Evolutionary conservation across 2,888 invertebrate species (phyloP), one percentile per base, ranked within the genome.

Genomic region (Acrobasis suavella): DNA sequence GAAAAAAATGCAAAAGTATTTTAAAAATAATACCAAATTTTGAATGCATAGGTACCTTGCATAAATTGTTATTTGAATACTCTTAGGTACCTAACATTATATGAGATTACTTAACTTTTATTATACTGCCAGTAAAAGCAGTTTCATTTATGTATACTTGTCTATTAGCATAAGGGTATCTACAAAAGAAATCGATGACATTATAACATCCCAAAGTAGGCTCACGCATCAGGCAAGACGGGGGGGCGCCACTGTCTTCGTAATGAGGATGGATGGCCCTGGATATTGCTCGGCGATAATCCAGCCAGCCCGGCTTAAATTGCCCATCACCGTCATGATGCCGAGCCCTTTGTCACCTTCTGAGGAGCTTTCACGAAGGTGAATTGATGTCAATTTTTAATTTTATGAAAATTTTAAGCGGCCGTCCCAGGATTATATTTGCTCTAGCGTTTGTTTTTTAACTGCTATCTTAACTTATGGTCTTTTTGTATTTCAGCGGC

Each of bases 211-310:
- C 16, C 69, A 63, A 68, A 64, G 55, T 69, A 74, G 64, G 63
- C 67, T 70, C 71, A 69, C 71, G 42, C 22, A 32, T 22, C 14
- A 62, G 65, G 65, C 65, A 68, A 74, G 76, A 73, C 72, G 67
- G 73, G 72, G 73, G 77, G 73, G 76, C 73, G 74, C 67, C 64
- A 64, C 65, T 63, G 69, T 64, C 64, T 16, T 65, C 42, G 67
- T 83, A 85, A 86, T 81, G 76, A 79, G 79, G 78, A 85, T 82
- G 75, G 79, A 86, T 85, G 75, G 72, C 65, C 63, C 65, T 64
- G 72, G 74, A 80, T 82, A 85, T 85, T 85, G 80, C 79, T 63
- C 64, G 59, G 66, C 67, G 72, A 83, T 81, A 76, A 79, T 81
- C 78, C 63, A 55, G 64, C 51, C 64, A 58, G 58, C 56, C 55